Conservation (phyloP, 2,888 invertebrate species). For the Cephus nigrinus region DNA sequence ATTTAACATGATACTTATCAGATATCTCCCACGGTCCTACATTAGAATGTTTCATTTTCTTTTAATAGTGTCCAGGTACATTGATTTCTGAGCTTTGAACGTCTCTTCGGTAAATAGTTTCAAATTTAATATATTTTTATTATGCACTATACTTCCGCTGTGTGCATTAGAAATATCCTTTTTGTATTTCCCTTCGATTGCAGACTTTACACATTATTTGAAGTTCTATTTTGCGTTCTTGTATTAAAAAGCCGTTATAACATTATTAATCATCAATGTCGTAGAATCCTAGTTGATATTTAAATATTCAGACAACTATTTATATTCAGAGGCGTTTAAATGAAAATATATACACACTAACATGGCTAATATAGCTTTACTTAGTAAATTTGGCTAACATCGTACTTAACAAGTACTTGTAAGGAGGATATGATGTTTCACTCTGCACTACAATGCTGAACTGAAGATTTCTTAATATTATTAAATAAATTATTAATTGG, state of each 20-base stretch:
- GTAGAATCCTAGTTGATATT: not conserved
- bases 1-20: constrained; percentile 1
- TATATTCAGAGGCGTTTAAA: constrained; percentile 1
- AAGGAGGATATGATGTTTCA: constrained; percentile 8
- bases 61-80: constrained; percentile 6
- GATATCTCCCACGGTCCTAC: not conserved
- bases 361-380: not conserved
- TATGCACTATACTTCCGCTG: not conserved
- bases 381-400: constrained; percentile 21
- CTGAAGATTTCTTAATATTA: constrained; percentile 21
- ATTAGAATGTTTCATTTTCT: not conserved
- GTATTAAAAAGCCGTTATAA: not conserved
- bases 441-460: constrained; percentile 14
- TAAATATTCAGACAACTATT: not conserved
- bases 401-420: constrained; percentile 8
- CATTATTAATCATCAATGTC: not conserved
- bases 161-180: not conserved
- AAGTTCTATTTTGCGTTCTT: not conserved
- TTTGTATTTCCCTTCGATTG: not conserved
- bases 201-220: not conserved
- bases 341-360: not conserved
- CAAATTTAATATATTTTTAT: not conserved
- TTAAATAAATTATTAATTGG: constrained; percentile 20
- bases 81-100: constrained; percentile 9
- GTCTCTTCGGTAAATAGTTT: not conserved